Evolutionary conservation across 1,140 invertebrate species (phyloP).

Genomic region (Hermetia illucens): DNA sequence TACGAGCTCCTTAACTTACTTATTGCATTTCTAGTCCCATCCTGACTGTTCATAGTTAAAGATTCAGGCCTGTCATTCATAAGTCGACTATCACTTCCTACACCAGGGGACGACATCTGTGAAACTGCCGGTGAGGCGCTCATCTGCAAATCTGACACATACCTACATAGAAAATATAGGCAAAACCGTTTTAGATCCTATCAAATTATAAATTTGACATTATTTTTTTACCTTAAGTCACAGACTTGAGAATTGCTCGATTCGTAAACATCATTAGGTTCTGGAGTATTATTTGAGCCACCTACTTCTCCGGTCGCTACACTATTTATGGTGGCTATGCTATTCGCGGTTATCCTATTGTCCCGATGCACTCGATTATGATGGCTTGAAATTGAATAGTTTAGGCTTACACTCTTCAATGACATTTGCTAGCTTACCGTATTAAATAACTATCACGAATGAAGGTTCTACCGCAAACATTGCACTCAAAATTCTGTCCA

Average conservation of each 20-base stretch:
- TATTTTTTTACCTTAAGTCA: conserved; percentile 5
- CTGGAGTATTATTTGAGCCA: conserved; percentile 1
- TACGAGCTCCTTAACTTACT: too few relatives aligned
- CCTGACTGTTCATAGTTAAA: conserved; percentile 1
- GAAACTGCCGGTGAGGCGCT: conserved; percentile 2
- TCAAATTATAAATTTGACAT: too few relatives aligned
- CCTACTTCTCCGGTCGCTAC: conserved; percentile 14
- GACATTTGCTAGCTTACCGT: conserved; percentile 35
- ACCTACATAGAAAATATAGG: conserved; percentile 3
- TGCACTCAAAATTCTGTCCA: conserved; percentile 52
- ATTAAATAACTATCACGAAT: conserved; percentile 62
- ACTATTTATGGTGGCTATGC: conserved; percentile 32
- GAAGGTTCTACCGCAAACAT: conserved; percentile 54
- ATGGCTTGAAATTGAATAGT: conserved; percentile 29
- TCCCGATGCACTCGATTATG: conserved; percentile 54
- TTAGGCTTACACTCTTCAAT: too few relatives aligned
- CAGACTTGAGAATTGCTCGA: conserved; percentile 5
- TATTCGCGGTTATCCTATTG: conserved; percentile 36
- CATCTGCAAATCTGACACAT: conserved; percentile 4
- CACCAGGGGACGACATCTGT: conserved; percentile 1
- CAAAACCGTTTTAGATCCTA: too few relatives aligned
- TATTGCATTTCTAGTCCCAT: background rate
- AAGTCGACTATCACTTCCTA: background rate
- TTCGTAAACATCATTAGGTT: conserved; percentile 4
- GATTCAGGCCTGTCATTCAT: background rate